Percentiles rank a stretch among this genome's conserved stretches.
phyloP scores from a whole-genome alignment of 2,888 invertebrate genomes.

The Crematogaster levior region DNA sequence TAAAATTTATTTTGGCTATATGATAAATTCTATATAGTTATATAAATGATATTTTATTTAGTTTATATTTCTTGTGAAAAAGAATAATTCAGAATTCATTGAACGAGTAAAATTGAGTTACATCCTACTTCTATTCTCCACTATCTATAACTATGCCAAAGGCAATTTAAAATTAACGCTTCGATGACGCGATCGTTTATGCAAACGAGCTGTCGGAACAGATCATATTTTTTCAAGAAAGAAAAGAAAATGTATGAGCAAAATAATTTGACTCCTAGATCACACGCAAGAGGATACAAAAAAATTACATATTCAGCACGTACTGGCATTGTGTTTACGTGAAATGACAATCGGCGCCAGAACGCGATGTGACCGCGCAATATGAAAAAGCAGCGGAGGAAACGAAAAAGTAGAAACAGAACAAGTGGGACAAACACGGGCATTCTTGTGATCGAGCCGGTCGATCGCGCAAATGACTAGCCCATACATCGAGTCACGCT shows the following conservation, averaged over 20 bases:
- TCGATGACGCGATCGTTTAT: no score
- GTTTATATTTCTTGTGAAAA: not conserved
- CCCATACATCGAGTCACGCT: slow-evolving; percentile 31
- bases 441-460: slow-evolving; percentile 29
- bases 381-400: not conserved
- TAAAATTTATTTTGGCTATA: not conserved
- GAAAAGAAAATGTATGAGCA: not conserved
- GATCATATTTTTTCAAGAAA: not conserved
- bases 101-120: not conserved
- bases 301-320: slow-evolving; percentile 39
- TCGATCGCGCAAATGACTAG: slow-evolving; percentile 19
- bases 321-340: slow-evolving; percentile 30
- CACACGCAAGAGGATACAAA: slow-evolving; percentile 6
- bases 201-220: not conserved
- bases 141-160: not conserved
- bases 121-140: not conserved
- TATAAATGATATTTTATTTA: not conserved
- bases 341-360: not conserved
- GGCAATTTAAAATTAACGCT: not conserved
- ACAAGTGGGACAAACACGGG: not conserved
- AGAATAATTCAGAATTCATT: not conserved
- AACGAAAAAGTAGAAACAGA: not conserved
- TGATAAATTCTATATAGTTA: no score
- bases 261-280: slow-evolving; percentile 24
- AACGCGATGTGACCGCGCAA: not conserved